These are phyloP conservation scores for Hipparchia sbordonii DNA, from an alignment of 2,888 invertebrate species.

Conservation along the genomic window DNA sequence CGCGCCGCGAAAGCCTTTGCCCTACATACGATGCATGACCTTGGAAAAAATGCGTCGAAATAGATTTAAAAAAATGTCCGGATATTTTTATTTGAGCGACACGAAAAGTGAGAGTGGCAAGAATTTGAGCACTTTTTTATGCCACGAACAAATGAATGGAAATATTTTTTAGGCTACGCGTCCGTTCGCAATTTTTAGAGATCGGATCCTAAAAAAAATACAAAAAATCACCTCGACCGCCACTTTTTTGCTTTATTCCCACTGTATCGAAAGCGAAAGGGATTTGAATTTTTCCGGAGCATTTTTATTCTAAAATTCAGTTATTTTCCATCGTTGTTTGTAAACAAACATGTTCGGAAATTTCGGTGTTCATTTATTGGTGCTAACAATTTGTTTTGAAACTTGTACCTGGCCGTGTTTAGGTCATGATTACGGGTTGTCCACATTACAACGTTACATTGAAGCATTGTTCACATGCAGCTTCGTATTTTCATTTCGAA, in stretches of 20 bases:
- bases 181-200: slow-evolving; percentile 53
- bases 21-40: slow-evolving; percentile 27
- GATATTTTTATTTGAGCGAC: slow-evolving; percentile 56
- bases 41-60: slow-evolving; percentile 43
- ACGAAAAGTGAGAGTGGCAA: slow-evolving; percentile 53
- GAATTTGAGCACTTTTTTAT: slow-evolving; percentile 54
- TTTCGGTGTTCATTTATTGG: slow-evolving; percentile 22
- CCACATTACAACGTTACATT: neutral
- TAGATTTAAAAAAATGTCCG: slow-evolving; percentile 47
- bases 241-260: slow-evolving; percentile 43
- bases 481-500: slow-evolving; percentile 4
- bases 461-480: neutral
- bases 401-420: slow-evolving; percentile 10
- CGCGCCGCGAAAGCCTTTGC: neutral
- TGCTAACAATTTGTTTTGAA: slow-evolving; percentile 27
- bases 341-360: slow-evolving; percentile 30
- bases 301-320: slow-evolving; percentile 39
- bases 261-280: slow-evolving; percentile 47
- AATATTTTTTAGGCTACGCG: slow-evolving; percentile 53
- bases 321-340: slow-evolving; percentile 32
- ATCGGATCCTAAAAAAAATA: slow-evolving; percentile 53
- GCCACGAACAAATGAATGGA: slow-evolving; percentile 53
- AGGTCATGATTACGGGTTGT: slow-evolving; percentile 10
- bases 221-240: slow-evolving; percentile 29
- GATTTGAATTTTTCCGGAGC: slow-evolving; percentile 38